Base-by-base conservation (phyloP, 2,888 invertebrate species). In the Penaeus monodon region DNA sequence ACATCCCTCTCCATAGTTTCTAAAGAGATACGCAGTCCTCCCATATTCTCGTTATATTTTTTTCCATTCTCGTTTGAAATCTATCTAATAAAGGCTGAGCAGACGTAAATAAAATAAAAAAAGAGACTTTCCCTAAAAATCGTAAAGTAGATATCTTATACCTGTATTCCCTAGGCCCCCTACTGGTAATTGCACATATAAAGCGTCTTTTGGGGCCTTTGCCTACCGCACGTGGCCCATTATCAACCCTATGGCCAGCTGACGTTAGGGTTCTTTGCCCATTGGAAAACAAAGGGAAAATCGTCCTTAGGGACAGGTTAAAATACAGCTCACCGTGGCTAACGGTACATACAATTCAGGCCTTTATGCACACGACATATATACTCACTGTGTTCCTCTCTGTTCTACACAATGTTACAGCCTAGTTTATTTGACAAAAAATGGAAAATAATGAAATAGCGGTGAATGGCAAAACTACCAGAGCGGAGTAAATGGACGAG, bases 121-220 rank as follows among this genome's bases (percentile, higher is more conserved):
- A 44, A 33, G 10, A 33, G 44, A 33, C 27, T 27, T 27, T 24
- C 44, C 44, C 44, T 44, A 70, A 70, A 68, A 70, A 49, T 24
- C 70, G 49, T 68, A 81, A 81, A 81, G n/a, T 73, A 57, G 81
- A 14, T 73, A 49, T 73, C 81, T 33, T 70, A 70, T 70, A 81
- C 81, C 81, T 70, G 81, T 49, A 57, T 38, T 70, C 57, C 80
- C 73, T 63, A 29, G 29, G 57, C 63, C 57, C 73, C 63, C 66
- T 27, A 44, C 24, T 63, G 66, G 64, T 81, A 85, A 85, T 85
- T 80, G 81, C 85, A 64, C 24, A 74, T 76, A 85, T 80, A 84
- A 85, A 85, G 73, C 80, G 64, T 76, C 65, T 66, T 64, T 63
- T 24, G 80, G 77, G 85, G 38, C 80, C 66, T 68, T 57, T 85